Evolutionary conservation across 1,140 invertebrate genomes (phyloP), one percentile per base, ranked within the genome.

Genomic region (Drosophila punjabiensis): DNA sequence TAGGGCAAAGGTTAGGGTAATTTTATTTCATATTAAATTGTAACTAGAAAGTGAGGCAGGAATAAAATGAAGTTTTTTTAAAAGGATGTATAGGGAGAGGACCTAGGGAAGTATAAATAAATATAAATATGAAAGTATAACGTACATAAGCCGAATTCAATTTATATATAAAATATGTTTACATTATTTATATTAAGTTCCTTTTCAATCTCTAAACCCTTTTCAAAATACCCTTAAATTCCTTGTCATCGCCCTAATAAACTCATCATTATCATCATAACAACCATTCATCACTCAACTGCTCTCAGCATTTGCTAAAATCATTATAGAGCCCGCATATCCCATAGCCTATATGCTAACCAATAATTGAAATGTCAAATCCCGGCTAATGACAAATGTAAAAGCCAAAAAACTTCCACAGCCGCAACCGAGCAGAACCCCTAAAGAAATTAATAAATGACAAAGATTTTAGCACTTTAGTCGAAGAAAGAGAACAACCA

Each of bases 391-490:
- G 83, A 86, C 76, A 82, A 86, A 86, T 86, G 82, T 79, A 79
- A 58, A 66, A 69, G 60, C 37, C 77, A 52, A 73, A 75, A 64
- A 81, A 80, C 76, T 52, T 75, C 14, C 14, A 20, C 30, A 68
- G 18, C 63, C 37, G 45, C 37, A 62, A 33, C 41, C 68, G 47
- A 70, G 68, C 58, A 39, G 65, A 81, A 70, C 73, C 55, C 63
- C 58, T 62, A 35, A 63, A 65, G 60, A 81, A 87, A 87, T 88
- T 83, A 87, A 88, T 88, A 84, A 78, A 88, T 78, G 84, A 88
- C 84, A 84, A 78, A 81, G 84, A 89, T 89, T 88, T 84, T 88
- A 84, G 75, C 85, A 88, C 85, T 88, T 88, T 81, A 88, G 78
- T 71, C 33, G 43, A 16, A 11, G 53, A 6, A 11, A n/a, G 3